Conservation (phyloP, 2,797 vertebrate species). For the Lerista edwardsae region DNA sequence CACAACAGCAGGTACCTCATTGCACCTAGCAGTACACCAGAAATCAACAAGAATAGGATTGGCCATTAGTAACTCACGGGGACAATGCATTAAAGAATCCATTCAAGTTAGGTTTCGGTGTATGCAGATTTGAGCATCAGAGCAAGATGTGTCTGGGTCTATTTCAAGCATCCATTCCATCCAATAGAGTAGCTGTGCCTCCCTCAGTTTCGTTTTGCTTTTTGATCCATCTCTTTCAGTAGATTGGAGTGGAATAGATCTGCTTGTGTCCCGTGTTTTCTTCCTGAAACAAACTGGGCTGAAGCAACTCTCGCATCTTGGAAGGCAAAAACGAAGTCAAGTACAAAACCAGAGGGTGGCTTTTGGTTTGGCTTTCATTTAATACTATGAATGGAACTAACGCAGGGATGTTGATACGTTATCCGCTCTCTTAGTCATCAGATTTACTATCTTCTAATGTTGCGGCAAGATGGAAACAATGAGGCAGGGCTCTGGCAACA, state of each 20-base stretch:
- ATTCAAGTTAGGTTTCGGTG: too few relatives aligned
- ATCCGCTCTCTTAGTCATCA: conserved; percentile 43
- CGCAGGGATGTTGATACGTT: conserved; percentile 27
- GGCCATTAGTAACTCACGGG: too few relatives aligned
- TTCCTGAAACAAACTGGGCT: background rate
- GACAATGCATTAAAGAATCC: too few relatives aligned
- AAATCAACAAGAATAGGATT: too few relatives aligned
- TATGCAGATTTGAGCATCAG: too few relatives aligned
- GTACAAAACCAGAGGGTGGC: background rate
- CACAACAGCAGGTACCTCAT: too few relatives aligned
- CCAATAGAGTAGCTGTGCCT: background rate
- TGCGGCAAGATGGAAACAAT: conserved; percentile 41
- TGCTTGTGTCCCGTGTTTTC: background rate
- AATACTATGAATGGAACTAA: conserved; percentile 24
- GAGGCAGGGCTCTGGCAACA: conserved; percentile 45
- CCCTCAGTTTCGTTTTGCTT: background rate
- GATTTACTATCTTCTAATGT: conserved; percentile 35
- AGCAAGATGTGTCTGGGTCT: too few relatives aligned
- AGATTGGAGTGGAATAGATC: background rate
- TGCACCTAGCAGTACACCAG: too few relatives aligned
- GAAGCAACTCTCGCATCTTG: background rate
- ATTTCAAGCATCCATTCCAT: too few relatives aligned
- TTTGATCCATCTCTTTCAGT: background rate
- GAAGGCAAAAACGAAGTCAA: conserved; percentile 23
- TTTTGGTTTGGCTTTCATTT: conserved; percentile 29